Base-by-base conservation (phyloP, 2,888 invertebrate genomes). In the Clunio marinus region DNA sequence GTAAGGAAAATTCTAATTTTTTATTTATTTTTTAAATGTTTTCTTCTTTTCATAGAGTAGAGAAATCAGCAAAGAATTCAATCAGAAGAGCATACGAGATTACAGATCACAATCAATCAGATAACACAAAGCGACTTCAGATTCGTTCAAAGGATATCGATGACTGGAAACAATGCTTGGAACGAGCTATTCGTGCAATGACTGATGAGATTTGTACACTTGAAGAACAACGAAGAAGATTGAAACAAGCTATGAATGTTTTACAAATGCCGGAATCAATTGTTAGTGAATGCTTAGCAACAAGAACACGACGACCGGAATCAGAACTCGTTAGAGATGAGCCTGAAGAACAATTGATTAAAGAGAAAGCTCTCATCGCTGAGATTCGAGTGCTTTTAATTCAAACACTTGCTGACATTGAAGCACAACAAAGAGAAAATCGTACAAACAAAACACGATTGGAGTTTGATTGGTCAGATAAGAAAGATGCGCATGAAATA, bases 391-490 rank as follows among this genome's bases (percentile, higher is more conserved):
- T 83, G 24, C 80, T 83, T 1, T 79, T 89, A 13, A 81, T 82
- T 35, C 82, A 83, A 71, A 87, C 86, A 0, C 76, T 88, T 3
- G 80, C 83, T 37, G 84, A 86, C 73, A 85, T 91, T 27, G 86
- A 89, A 71, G 81, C 82, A 37, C 90, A 91, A 77, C 80, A 89
- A 74, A 75, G 83, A 27, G 84, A 89, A 72, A 87, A 92, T 74
- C 88, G 89, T 74, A 86, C 89, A 15, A 88, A 89, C 0, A 93
- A 95, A 75, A 85, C 88, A 71, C 84, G 87, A 51, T 81, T 95
- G 69, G 95, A 96, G 78, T 88, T 86, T 74, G 94, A 95, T 76
- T 95, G 93, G 93, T 93, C 93, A 73, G 93, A 95, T 75, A 96
- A 96, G 80, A 83, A 84, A 69, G 86, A 90, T 75, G 85, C 93